Evolutionary conservation across 2,113 vertebrate species (phyloP), one percentile per base, ranked within the genome.

Genomic region (Edolisoma coerulescens): DNA sequence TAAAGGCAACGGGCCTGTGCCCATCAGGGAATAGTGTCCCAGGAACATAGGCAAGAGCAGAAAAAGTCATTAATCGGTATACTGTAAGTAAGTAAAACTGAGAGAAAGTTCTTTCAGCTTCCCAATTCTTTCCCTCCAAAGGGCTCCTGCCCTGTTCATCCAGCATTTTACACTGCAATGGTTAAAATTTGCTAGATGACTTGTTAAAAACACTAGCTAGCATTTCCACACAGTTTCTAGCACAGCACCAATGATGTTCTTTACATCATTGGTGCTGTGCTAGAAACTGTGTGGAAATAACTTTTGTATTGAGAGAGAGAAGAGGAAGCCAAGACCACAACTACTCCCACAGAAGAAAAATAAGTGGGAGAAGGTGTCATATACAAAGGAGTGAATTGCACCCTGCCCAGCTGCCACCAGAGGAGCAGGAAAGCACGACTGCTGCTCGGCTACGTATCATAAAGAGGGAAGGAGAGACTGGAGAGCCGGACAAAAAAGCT

Each of bases 371-470:
- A 6, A 71, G 27, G 19, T 9, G 3, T 20, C 23, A 44, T 26
- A 60, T 16, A 30, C 26, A 56, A 41, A 69, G 57, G 17, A 19
- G 33, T 23, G 57, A 82, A 32, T 11, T 18, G 27, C 16, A 60
- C 17, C 24, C 24, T 45, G 42, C 16, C 21, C 50, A 61, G 41
- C 27, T 77, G 54, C 30, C 67, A 27, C 16, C 54, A 59, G 42
- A 83, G 52, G 11, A 84, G 32, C 32, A 69, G 50, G 57, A 77
- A 79, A 86, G 33, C 60, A 81, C 63, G 69, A 16, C 8, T 3
- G 0, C 54, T 1, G 0, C 10, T 70, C 4, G 19, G 39, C 24
- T 35, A 8, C 0, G 0, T 13, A 7, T 26, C 19, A 27, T 14
- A 14, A 6, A 28, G 39, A 32, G 32, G 23, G 50, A 73, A 73